Evolutionary conservation across 2,113 vertebrate genomes (phyloP).

Genomic region (Buteo buteo): DNA sequence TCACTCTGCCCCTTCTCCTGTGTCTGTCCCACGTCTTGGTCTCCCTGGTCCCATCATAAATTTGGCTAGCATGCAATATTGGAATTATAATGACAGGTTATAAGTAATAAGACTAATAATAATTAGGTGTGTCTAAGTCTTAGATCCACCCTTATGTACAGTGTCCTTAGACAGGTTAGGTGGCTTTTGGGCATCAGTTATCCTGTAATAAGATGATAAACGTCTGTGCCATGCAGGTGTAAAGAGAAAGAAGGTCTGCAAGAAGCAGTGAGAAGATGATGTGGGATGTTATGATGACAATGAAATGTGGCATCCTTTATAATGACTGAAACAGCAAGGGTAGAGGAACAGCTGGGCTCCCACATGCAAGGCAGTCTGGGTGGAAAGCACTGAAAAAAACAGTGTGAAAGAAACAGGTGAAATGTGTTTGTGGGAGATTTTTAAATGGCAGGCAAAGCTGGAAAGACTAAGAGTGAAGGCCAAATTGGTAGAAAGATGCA

Average conservation of each 20-base stretch:
- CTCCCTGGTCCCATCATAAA: background rate
- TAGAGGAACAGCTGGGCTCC: background rate
- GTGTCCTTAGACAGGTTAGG: background rate
- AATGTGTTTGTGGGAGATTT: background rate
- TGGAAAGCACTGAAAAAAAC: background rate
- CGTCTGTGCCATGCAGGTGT: background rate
- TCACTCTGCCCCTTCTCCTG: background rate
- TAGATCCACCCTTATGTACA: background rate
- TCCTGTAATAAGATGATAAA: background rate
- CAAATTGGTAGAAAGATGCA: background rate
- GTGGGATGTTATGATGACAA: background rate
- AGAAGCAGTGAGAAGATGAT: background rate
- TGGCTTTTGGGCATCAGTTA: background rate
- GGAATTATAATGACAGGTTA: background rate
- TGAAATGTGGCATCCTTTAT: background rate
- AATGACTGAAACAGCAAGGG: background rate
- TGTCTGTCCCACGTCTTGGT: background rate
- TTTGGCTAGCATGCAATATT: background rate
- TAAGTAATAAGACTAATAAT: background rate
- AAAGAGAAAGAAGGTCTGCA: background rate
- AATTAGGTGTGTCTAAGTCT: background rate
- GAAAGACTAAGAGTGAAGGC: background rate
- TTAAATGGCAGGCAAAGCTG: background rate
- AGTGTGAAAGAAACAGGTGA: background rate
- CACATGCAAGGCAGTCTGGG: accelerated